Base-by-base conservation (phyloP, 37 sponge, comb jelly and placozoan species). In the Spongia lamella region DNA sequence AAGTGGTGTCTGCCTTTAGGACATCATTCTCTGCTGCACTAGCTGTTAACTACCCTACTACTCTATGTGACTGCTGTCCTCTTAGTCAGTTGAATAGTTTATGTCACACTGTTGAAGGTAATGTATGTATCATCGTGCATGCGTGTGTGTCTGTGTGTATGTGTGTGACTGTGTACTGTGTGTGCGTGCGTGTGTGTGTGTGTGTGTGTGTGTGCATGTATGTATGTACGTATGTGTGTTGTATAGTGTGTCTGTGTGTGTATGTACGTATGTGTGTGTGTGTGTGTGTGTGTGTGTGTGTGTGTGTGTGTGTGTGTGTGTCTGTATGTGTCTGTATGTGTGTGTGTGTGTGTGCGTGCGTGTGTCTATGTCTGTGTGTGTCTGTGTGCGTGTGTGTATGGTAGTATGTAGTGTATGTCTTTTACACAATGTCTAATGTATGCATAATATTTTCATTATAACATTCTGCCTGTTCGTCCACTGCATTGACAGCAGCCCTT, bases 41-140 rank as follows among this genome's bases (percentile, higher is more conserved):
- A 21, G 31, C 15, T 32, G 38, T 35, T 16, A 20, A 43, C 30
- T 25, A 35, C 20, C 84, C 75, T 19, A 32, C 63, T 25, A 63
- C 78, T 36, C 62, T 88, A 34, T 92, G 93, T 78, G 76, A 71
- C 17, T 60, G 63, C 26, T 92, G 93, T 73, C 93, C 93, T 4
- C 73, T 92, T 5, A 61, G 74, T 43, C 73, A 84, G 52, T 78
- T 92, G 21, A 70, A 92, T 53, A 55, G 22, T 13, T 79, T 92
- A 35, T 92, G 90, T 63, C 62, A 81, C 57, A 56, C 58, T 14
- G 52, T 92, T 0, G 91, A 88, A 65, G 82, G 90, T 84, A 47
- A 65, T 72, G 35, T 6, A 61, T 30, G 65, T 11, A 3, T 9
- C 1, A 3, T 3, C 19, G 32, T n/a, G n/a, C n/a, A n/a, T n/a